Base-by-base conservation (phyloP, 2,797 vertebrate species). In the Gymnodraco acuticeps region DNA sequence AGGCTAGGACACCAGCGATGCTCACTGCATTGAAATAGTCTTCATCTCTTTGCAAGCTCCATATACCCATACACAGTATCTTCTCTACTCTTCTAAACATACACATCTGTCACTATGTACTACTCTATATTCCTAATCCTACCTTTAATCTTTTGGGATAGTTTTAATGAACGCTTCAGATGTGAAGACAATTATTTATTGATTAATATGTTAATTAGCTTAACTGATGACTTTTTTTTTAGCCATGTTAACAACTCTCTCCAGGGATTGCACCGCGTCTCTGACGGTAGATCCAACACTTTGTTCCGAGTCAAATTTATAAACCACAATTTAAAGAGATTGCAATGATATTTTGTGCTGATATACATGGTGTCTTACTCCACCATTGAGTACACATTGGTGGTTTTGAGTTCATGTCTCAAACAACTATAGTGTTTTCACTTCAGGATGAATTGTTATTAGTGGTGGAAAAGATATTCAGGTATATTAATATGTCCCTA, bases 1-100 rank as follows among this genome's bases (percentile, higher is more conserved):
- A 66, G 74, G 72, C 89, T 89, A 86, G 89, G 89, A 78, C 84
- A 82, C 76, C 83, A 73, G 65, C 73, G 73, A 85, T 63, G 76
- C 87, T 84, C 74, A 58, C 64, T 82, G 85, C 85, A 75, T 72
- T 67, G 66, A 83, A 83, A 78, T 81, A 85, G 83, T 87, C 81
- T 69, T 78, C 9, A 45, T 72, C 65, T 82, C n/a, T 70, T 63
- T 23, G 41, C 41, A 75, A 66, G 62, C 67, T 70, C 45, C 43
- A 6, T 13, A 55, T 60, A 10, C 27, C 15, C 58, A 10, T 14
- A 46, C 17, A 16, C 46, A 4, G 11, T 8, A 5, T 70, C 51
- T 63, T 47, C 55, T 61, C 55, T 45, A 14, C 73, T n/a, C 43
- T 46, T 43, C 51, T 51, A 5, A 60, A 47, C 12, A 1, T 33